Evolutionary conservation across 1,140 invertebrate genomes (phyloP).

Genomic region (Bombus terrestris): DNA sequence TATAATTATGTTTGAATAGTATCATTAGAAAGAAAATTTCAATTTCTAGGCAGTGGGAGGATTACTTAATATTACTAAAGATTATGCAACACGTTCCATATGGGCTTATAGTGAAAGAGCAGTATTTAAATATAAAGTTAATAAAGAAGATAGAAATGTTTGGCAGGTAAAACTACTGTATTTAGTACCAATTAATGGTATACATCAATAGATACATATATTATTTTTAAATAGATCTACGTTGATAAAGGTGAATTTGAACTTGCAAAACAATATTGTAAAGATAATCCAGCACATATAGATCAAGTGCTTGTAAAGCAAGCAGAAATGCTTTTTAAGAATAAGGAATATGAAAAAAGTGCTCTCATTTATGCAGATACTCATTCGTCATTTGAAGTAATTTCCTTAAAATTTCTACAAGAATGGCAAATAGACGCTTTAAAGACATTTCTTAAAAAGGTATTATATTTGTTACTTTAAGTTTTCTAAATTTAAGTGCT

Average conservation of each 20-base stretch:
- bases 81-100: conserved; percentile 89
- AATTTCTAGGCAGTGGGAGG: conserved; percentile 88
- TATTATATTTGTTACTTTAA: conserved; percentile 78
- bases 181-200: conserved; percentile 3
- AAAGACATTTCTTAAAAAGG: conserved; percentile 92
- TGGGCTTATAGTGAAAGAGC: conserved; percentile 93
- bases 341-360: conserved; percentile 91
- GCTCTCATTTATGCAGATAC: conserved; percentile 95
- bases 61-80: conserved; percentile 91
- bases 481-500: neutral
- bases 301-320: conserved; percentile 94
- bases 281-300: conserved; percentile 89
- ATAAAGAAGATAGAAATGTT: conserved; percentile 92
- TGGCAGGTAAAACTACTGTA: conserved; percentile 85
- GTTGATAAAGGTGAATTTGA: conserved; percentile 94
- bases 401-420: conserved; percentile 96
- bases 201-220: conserved; percentile 67
- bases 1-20: neutral
- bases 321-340: conserved; percentile 93
- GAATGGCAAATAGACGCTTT: conserved; percentile 92
- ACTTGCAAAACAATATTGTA: conserved; percentile 91
- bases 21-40: conserved; percentile 27
- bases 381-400: conserved; percentile 96
- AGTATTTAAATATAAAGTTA: conserved; percentile 94
- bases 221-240: conserved; percentile 87